Base-by-base conservation (phyloP, 2,113 vertebrate genomes). In the Piaya cayana region DNA sequence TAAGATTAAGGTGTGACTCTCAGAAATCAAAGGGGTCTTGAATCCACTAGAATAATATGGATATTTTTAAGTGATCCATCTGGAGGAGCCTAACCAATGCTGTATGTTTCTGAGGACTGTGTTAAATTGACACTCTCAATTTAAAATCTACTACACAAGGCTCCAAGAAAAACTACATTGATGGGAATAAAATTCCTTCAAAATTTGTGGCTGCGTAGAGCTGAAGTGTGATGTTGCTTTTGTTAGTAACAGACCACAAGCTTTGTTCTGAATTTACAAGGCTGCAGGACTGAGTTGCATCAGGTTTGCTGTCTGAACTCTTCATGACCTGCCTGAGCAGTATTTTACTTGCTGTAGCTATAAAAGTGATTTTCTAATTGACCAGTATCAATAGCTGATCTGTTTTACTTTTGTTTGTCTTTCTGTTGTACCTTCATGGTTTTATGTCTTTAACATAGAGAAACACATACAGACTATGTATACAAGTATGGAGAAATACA, bases 221-320 rank as follows among this genome's bases (percentile, higher is more conserved):
- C 58, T 80, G 12, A 8, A 56, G 15, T 21, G 36, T 0, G 1
- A 5, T 30, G 64, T 53, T 76, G 53, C 23, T 27, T 82, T 56
- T 68, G 29, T 26, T 71, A 82, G 78, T 87, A 85, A 69, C 14
- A 60, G 19, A 16, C 43, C 19, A 53, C 53, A 56, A 86, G 58
- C 69, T 90, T 85, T 90, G 67, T 95, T 85, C 95, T 88, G 93
- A 93, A 45, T 64, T 87, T 79, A 79, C 90, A 91, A 25, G 70
- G 16, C 87, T 88, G 29, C 50, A 36, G 83, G 72, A 86, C 68
- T 60, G 21, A 76, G 53, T 18, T 8, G 2, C 27, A 37, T 76
- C 78, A 87, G 77, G 70, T 84, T 95, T 91, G 29, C 81, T 95
- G 16, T 30, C 30, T 96, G 95, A 96, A 95, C 96, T 94, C 63